A percentile compares a stretch with the other conserved stretches of the same genome.
Evolutionary conservation across 2,797 vertebrate species (phyloP).

Genomic region (Crocodylus rhombifer): DNA sequence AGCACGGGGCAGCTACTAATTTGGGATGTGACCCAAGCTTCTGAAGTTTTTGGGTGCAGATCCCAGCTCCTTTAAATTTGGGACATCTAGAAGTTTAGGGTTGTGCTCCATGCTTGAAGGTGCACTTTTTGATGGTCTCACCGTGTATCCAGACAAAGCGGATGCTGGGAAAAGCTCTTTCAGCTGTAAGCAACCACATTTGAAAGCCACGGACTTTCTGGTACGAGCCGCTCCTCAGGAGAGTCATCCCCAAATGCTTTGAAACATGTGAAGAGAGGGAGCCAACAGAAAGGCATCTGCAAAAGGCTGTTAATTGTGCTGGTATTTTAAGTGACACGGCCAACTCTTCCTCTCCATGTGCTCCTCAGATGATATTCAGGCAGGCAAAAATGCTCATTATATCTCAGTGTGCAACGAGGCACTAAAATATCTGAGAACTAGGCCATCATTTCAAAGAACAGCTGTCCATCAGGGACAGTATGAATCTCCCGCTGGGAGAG

Average conservation of each 20-base stretch:
- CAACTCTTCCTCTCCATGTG: neutral
- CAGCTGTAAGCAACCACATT: neutral
- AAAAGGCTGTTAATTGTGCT: neutral
- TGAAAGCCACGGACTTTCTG: neutral
- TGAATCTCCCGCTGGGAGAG: neutral
- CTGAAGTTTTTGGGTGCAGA: neutral
- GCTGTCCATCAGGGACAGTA: fast-evolving
- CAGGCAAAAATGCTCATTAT: neutral
- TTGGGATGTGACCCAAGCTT: neutral
- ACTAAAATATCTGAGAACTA: neutral
- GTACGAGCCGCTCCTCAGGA: neutral
- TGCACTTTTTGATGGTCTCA: neutral
- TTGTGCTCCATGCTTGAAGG: neutral
- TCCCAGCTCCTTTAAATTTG: neutral
- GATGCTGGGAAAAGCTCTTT: too few species aligned
- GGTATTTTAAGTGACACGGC: neutral
- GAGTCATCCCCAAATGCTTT: fast-evolving
- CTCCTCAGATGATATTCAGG: neutral
- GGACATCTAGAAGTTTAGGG: neutral
- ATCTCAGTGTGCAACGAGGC: fast-evolving
- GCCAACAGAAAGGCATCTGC: fast-evolving
- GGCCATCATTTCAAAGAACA: fast-evolving
- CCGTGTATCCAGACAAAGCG: neutral
- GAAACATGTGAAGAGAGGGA: neutral
- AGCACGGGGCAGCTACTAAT: neutral